phyloP scores from a whole-genome alignment of 2,113 vertebrate genomes.

The Bettongia penicillata region DNA sequence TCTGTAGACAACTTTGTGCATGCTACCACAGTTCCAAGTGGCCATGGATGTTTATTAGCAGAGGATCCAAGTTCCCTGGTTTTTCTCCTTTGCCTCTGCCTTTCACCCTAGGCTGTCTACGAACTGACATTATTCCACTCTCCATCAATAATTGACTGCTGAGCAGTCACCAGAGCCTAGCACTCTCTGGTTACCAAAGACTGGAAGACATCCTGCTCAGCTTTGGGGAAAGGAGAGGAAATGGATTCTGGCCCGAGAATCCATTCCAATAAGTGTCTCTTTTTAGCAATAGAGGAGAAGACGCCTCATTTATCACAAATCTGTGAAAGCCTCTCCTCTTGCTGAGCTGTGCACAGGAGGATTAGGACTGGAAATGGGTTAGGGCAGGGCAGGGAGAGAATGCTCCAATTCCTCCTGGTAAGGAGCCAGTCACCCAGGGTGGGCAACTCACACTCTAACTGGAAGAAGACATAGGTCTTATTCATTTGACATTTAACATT shows the following conservation, averaged over 20 bases:
- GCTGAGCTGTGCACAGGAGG: constrained; percentile 22
- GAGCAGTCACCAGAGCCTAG: not conserved
- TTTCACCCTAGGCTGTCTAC: constrained; percentile 41
- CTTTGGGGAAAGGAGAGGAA: constrained; percentile 6
- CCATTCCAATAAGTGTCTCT: constrained; percentile 30
- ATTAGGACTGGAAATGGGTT: not conserved
- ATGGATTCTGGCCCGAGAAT: constrained; percentile 23
- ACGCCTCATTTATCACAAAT: not conserved
- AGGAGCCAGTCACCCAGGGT: not conserved
- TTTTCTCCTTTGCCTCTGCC: constrained; percentile 40
- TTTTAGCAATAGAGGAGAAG: constrained; percentile 6
- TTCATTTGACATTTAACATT: not conserved
- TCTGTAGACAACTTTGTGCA: constrained; percentile 66
- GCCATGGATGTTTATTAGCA: constrained; percentile 64
- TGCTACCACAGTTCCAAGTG: constrained; percentile 54
- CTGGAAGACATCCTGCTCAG: not conserved
- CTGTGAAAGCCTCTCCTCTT: constrained; percentile 12
- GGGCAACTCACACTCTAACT: not conserved
- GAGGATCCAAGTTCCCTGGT: constrained; percentile 47
- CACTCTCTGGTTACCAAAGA: not conserved
- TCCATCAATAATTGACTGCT: constrained; percentile 32
- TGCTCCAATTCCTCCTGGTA: not conserved
- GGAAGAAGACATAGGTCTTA: not conserved
- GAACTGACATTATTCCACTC: constrained; percentile 59
- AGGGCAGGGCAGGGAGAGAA: not conserved